Evolutionary conservation across 2,888 invertebrate species (phyloP), one percentile per base, ranked within the genome.

Genomic region (Morpho achilles): DNA sequence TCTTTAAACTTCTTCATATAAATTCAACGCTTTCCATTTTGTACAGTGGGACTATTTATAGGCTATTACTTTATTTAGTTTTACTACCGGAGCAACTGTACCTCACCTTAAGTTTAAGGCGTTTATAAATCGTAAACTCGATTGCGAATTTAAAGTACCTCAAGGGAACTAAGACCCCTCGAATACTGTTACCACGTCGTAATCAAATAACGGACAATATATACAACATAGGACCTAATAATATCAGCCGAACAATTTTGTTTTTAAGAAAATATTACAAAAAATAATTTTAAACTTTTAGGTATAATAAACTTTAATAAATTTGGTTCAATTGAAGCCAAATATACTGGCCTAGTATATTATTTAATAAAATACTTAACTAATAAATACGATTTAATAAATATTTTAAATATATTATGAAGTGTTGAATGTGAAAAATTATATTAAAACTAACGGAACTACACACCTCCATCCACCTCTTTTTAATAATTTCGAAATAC

Each of bases 151-250:
- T 62, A 64, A 65, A 56, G 58, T 56, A 64, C 67, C 73, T 67
- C 69, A 39, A 53, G 71, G 72, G 72, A 63, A 62, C 69, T 61
- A 67, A 67, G 56, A 57, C 61, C 66, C 71, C 68, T 67, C 16
- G 22, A 32, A 44, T 44, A 50, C 39, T 32, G 44, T 7, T 7
- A 5, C 43, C 49, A 55, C 6, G 7, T 22, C 8, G 10, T 6
- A 44, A 32, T 43, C 9, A 16, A 39, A 7, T 49, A 6, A 10
- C n/a, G 49, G 55, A 55, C 23, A 55, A 50, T 42, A 2, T 41
- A 9, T 47, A 16, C 47, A 48, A 41, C 32, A 5, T 32, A 32
- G 32, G 5, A 32, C 3, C 32, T 32, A 2, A 5, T 32, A 32
- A 32, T 32, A 32, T 32, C 1, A 32, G 5, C 5, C 32, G 5